Conservation (phyloP, 2,797 vertebrate species). For the Danio tinwini region DNA sequence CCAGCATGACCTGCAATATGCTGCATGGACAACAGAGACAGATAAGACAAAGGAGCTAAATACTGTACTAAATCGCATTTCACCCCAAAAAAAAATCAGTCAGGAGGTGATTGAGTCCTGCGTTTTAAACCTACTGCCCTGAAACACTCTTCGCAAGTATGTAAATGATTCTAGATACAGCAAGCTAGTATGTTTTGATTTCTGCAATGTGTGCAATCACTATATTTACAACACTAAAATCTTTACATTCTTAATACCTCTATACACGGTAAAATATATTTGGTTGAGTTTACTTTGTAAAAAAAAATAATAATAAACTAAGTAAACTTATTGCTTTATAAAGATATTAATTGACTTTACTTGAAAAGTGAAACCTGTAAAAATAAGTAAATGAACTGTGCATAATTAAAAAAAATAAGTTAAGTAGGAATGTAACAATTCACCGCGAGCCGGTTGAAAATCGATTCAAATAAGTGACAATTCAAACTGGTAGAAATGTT, state of each 20-base stretch:
- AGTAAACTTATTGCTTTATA: too few species aligned
- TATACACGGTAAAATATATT: too few species aligned
- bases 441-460: too few species aligned
- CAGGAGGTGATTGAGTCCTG: constrained; percentile 2
- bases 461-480: too few species aligned
- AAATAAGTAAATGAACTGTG: too few species aligned
- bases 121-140: neutral
- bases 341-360: too few species aligned
- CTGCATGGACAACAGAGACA: constrained; percentile 74
- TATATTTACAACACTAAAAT: neutral
- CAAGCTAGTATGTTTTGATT: neutral
- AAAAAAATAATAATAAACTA: too few species aligned
- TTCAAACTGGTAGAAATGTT: too few species aligned
- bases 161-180: neutral
- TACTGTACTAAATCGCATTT: constrained; percentile 17
- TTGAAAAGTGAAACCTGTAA: too few species aligned
- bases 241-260: neutral
- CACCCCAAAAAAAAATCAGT: neutral
- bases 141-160: constrained; percentile 19
- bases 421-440: too few species aligned
- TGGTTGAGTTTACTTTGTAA: too few species aligned
- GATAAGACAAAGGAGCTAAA: constrained; percentile 56
- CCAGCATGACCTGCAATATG: constrained; percentile 83
- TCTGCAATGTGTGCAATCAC: neutral
- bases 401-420: too few species aligned